Evolutionary conservation across 2,888 invertebrate species (phyloP), one percentile per base, ranked within the genome.

Genomic region (Euzophera pinguis): DNA sequence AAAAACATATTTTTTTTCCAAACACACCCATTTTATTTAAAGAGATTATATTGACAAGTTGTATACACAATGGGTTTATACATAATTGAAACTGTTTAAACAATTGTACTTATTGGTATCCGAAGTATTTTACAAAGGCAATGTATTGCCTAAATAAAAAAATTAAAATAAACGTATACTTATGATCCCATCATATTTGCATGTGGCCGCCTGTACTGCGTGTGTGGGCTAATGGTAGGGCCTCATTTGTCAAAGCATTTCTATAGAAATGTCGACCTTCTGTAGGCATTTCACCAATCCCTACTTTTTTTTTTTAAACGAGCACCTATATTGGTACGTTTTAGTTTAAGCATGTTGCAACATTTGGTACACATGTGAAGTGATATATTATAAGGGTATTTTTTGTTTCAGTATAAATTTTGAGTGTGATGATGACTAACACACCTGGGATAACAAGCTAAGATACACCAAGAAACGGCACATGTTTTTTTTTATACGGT

Each of bases 241-340:
- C n/a, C 17, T 47, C 53, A 56, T 58, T 53, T 54, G 52, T 56
- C 50, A 53, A 47, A 39, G 27, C 22, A 34, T 14, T 50, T 43
- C 43, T 43, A 43, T 6, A 10, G 50, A 41, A 47, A 42, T 49
- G 53, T 14, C 38, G 41, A 29, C 49, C 32, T 22, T 29, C 42
- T 22, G 27, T 29, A 12, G 43, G 43, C 29, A 43, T 43, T 43
- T 29, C 42, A 43, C 10, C 29, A 43, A 43, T 27, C 22, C 47
- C 43, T 34, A 35, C n/a, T 43, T 43, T 22, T 45, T 43, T 13
- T 45, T 29, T 45, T 14, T 13, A 14, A 45, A 45, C 22, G 22
- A 37, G 5, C 22, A 22, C 22, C 42, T 27, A 38, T 27, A 22
- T 4, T 12, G 12, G 17, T 17, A 9, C 7, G 32, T 45, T 29